Base-by-base conservation (phyloP, 1,140 invertebrate species). In the Drosophila takahashii region DNA sequence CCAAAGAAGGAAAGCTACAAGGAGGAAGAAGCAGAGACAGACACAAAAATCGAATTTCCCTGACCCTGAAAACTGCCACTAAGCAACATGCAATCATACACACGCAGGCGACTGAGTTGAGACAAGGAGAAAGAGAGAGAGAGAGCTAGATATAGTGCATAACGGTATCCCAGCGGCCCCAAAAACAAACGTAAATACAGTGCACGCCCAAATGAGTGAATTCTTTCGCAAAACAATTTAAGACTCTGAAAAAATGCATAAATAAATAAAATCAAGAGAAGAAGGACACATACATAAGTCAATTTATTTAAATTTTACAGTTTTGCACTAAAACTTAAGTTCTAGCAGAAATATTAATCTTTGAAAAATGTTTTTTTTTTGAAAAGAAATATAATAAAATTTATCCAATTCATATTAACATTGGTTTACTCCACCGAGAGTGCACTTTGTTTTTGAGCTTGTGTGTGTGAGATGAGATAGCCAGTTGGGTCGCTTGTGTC, bases 11-110 rank as follows among this genome's bases (percentile, higher is more conserved):
- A 65, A 60, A 48, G 48, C 67, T 36, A 53, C 53, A 64, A 57
- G 41, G 13, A 59, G 9, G 32, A 62, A 72, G 41, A 76, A 58
- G 26, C 32, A 32, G 39, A 37, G 26, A 51, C n/a, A 42, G 50
- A 54, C 66, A 66, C 22, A 57, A 61, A 87, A 87, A 87, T 87
- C 84, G 84, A 87, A 87, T 84, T 87, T 87, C 79, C 84, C 79
- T 87, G 84, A 89, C 84, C 84, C 84, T 87, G 84, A 87, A 87
- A 79, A 74, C 67, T 72, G 73, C 59, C 75, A 76, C 61, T 69
- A 87, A 45, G 80, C 66, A 45, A 85, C 72, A 65, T 34, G 60
- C 61, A 62, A 37, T 58, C 32, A 61, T 36, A 59, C 34, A 48
- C 50, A 62, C 2, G 18, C 4, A 27, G 44, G 22, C 34, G 15